A percentile compares a stretch with the other conserved stretches of the same genome.
These are phyloP conservation scores for Tragelaphus buxtoni DNA, from an alignment of 2,113 vertebrate species.

Conservation along the genomic window DNA sequence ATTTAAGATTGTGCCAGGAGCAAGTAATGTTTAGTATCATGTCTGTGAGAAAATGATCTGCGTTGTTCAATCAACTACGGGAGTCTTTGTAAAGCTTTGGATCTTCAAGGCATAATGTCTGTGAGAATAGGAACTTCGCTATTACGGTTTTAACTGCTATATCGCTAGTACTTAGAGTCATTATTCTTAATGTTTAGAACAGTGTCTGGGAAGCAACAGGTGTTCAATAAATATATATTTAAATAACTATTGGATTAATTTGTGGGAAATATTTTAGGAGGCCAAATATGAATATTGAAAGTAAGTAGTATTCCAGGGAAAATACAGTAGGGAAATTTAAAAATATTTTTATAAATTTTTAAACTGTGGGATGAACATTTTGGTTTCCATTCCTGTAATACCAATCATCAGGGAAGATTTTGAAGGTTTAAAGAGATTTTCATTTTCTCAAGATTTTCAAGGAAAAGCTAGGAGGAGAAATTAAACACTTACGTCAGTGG, in stretches of 20 bases:
- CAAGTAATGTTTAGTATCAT: neutral
- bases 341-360: neutral
- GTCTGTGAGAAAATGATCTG: neutral
- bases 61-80: rapidly evolving
- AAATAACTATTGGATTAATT: neutral
- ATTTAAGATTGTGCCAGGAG: neutral
- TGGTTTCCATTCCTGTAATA: neutral
- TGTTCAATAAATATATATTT: neutral
- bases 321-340: neutral
- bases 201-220: neutral
- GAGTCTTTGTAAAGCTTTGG: neutral
- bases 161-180: neutral
- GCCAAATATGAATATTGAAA: neutral
- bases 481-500: neutral
- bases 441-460: neutral
- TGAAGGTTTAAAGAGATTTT: slow-evolving; percentile 18
- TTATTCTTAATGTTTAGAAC: neutral
- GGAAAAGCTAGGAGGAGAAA: neutral
- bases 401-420: neutral
- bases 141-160: neutral
- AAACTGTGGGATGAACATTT: neutral
- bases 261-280: neutral
- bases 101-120: neutral
- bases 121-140: neutral
- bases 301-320: neutral